Evolutionary conservation across 2,888 invertebrate species (phyloP), one percentile per base, ranked within the genome.

Genomic region (Flexamia atlantica): DNA sequence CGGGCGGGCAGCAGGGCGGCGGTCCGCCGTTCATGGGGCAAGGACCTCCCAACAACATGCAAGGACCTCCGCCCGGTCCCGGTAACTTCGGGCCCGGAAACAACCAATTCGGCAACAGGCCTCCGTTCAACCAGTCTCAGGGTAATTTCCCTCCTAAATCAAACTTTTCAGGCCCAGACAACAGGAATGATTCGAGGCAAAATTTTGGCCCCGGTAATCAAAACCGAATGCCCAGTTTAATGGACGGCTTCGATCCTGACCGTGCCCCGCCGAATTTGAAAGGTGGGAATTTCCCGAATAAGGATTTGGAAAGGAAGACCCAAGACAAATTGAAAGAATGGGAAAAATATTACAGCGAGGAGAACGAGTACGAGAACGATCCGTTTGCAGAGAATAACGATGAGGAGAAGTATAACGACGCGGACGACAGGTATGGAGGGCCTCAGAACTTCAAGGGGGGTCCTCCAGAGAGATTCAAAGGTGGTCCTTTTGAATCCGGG

Each of bases 201-300:
- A 79, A 57, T 57, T 79, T 36, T 12, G 50, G 50, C 46, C 28
- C 42, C 0, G 30, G 25, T 7, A 79, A 57, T 32, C 30, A 79
- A 64, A 64, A 64, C 20, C 53, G 20, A 32, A 23, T 82, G 40
- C 82, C 82, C 10, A 50, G 68, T 57, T 68, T 82, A 28, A 84
- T 84, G 84, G 84, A 84, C 20, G 84, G 84, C 9, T 84, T 84
- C 40, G 80, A 84, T 70, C 82, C 82, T 3, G 32, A 79, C 23
- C 60, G 53, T 42, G 68, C 32, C 10, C 83, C 83, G 12, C 83
- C 83, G n/a, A 40, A 60, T 10, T 60, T 57, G 12, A 76, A 76
- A n/a, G 82, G 53, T 53, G 82, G 53, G 30, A 53, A 82, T 36
- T 28, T 46, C 9, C 30, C 25, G n/a, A 70, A 70, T 70, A 50